Percentiles rank a stretch among this genome's conserved stretches.
Evolutionary conservation across 2,797 vertebrate species (phyloP).

Genomic region (Semaprochilodus insignis): DNA sequence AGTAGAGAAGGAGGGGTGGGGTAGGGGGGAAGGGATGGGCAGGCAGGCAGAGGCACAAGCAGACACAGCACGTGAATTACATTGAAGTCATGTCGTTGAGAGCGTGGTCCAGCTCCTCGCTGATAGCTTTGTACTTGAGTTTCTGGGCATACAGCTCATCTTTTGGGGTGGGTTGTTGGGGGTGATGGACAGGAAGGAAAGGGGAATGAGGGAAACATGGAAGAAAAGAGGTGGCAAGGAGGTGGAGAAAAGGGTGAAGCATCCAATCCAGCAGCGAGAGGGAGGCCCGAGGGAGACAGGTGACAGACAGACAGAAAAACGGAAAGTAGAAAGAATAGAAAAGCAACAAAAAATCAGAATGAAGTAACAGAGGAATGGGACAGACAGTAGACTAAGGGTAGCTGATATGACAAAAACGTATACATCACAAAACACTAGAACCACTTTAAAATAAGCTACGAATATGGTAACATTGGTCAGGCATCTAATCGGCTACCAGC

Average conservation of each 20-base stretch:
- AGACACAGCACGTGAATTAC: conserved; percentile 84
- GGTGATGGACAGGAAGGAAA: conserved; percentile 55
- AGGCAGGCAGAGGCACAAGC: conserved; percentile 61
- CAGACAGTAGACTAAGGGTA: background rate
- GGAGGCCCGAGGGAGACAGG: conserved; percentile 33
- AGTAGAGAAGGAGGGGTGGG: conserved; percentile 8
- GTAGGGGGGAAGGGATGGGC: background rate
- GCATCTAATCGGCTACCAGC: background rate
- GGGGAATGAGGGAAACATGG: conserved; percentile 62
- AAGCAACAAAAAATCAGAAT: conserved; percentile 53
- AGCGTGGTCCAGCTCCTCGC: conserved; percentile 99
- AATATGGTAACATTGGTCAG: too few relatives aligned
- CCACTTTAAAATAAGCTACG: too few relatives aligned
- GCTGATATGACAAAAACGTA: background rate
- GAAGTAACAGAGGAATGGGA: conserved; percentile 50
- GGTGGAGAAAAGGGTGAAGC: conserved; percentile 67
- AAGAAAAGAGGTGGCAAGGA: conserved; percentile 61
- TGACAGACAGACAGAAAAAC: conserved; percentile 54
- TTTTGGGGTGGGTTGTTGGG: conserved; percentile 73
- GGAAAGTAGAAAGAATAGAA: conserved; percentile 33
- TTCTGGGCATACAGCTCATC: conserved; percentile 99
- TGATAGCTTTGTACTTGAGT: conserved; percentile 99
- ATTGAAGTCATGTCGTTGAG: conserved; percentile 99
- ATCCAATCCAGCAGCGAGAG: conserved; percentile 64
- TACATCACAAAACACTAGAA: too few relatives aligned